Percentiles rank a stretch among this genome's conserved stretches.
Conservation (phyloP, 2,113 vertebrate species). For the Brachirus orientalis region DNA sequence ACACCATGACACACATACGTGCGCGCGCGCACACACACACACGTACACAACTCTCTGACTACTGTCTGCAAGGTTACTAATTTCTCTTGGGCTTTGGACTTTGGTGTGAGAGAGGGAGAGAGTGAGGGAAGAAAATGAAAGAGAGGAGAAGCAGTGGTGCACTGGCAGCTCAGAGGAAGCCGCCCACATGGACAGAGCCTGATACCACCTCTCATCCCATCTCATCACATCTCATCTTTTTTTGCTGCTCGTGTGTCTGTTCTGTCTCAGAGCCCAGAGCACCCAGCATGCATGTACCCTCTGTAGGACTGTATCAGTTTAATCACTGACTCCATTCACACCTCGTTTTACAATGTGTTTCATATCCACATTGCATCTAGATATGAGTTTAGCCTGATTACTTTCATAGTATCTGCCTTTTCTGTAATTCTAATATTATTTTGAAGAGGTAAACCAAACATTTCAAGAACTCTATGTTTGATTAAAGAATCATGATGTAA, state of each 20-base stretch:
- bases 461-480: too few species aligned
- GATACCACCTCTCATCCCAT: conserved; percentile 58
- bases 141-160: conserved; percentile 53
- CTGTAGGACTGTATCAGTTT: conserved; percentile 53
- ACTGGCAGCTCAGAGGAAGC: conserved; percentile 63
- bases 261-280: conserved; percentile 45
- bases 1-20: not conserved
- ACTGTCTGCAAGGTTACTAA: conserved; percentile 68
- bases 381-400: not conserved
- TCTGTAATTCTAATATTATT: too few species aligned
- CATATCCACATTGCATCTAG: not conserved
- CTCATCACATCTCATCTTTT: conserved; percentile 23
- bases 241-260: conserved; percentile 35
- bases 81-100: conserved; percentile 81
- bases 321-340: conserved; percentile 68
- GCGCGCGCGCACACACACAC: conserved; percentile 16
- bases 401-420: too few species aligned
- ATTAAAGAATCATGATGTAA: too few species aligned
- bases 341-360: not conserved
- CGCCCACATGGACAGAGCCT: conserved; percentile 57
- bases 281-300: conserved; percentile 19
- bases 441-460: too few species aligned
- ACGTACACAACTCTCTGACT: conserved; percentile 29
- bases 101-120: conserved; percentile 12
- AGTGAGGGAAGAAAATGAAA: conserved; percentile 68